Percentiles rank a stretch among this genome's conserved stretches.
These are phyloP conservation scores for Takifugu flavidus DNA, from an alignment of 2,113 vertebrate genomes.

Conservation along the genomic window DNA sequence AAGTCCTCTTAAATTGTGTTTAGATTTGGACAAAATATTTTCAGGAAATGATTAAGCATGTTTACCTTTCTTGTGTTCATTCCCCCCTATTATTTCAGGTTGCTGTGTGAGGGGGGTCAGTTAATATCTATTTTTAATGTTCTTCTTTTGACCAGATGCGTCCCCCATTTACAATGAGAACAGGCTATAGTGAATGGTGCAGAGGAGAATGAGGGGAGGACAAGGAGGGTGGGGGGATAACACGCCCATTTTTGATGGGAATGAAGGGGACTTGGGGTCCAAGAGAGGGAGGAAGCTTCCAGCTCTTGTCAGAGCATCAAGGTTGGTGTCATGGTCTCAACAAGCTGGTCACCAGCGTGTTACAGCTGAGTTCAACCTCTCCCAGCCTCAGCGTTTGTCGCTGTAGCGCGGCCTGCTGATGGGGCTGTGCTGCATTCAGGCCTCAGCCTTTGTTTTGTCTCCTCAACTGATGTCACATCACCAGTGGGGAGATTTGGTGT, in stretches of 20 bases:
- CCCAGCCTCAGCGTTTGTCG: slow-evolving; percentile 56
- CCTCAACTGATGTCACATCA: slow-evolving; percentile 29
- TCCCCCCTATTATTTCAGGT: too few species aligned
- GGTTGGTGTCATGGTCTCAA: slow-evolving; percentile 26
- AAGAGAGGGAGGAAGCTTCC: slow-evolving; percentile 20
- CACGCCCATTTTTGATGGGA: slow-evolving; percentile 60
- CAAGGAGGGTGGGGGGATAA: slow-evolving; percentile 5
- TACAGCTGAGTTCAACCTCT: slow-evolving; percentile 48
- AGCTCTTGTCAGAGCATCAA: slow-evolving; percentile 23
- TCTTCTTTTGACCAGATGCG: too few species aligned
- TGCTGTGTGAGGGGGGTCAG: too few species aligned
- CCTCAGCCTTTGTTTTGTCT: slow-evolving; percentile 49
- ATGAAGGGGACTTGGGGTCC: slow-evolving; percentile 35
- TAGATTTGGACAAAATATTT: too few species aligned
- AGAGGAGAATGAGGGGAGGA: slow-evolving; percentile 41
- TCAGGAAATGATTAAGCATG: too few species aligned
- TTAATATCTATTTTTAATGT: neutral
- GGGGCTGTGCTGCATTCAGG: slow-evolving; percentile 44
- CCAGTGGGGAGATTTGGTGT: neutral
- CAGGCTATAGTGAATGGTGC: slow-evolving; percentile 30
- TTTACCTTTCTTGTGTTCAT: too few species aligned
- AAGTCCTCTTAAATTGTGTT: too few species aligned
- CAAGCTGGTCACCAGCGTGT: slow-evolving; percentile 46
- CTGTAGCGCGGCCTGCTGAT: slow-evolving; percentile 56
- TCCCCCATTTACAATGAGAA: too few species aligned